Evolutionary conservation across 2,113 vertebrate species (phyloP).

Genomic region (Tetrao urogallus): DNA sequence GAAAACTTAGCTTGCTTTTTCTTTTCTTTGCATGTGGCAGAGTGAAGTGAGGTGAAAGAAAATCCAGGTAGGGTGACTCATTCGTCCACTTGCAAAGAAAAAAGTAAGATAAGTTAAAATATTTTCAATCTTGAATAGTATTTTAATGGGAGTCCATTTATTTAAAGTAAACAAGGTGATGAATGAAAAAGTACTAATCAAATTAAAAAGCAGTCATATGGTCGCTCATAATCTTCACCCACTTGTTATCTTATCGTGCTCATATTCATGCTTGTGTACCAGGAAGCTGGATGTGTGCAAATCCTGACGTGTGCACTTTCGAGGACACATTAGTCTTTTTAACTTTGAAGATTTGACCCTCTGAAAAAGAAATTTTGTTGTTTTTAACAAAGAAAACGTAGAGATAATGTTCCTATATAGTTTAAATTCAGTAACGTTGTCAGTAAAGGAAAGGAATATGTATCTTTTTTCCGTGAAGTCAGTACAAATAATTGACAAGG

Average conservation of each 20-base stretch:
- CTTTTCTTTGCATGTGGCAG: slow-evolving; percentile 54
- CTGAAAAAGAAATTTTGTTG: not conserved
- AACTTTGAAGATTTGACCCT: not conserved
- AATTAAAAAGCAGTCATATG: not conserved
- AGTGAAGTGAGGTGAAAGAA: slow-evolving; percentile 55
- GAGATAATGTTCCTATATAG: not conserved
- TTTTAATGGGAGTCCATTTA: slow-evolving; percentile 30
- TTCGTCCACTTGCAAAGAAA: slow-evolving; percentile 48
- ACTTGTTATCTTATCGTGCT: not conserved
- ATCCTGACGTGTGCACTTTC: not conserved
- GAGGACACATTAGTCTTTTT: not conserved
- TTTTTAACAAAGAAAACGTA: not conserved
- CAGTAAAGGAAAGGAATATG: not conserved
- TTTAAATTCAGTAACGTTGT: not conserved
- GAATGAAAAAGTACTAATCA: not conserved
- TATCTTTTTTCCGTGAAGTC: not conserved
- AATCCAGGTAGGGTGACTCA: slow-evolving; percentile 58
- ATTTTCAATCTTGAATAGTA: slow-evolving; percentile 10
- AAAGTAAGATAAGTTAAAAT: slow-evolving; percentile 51
- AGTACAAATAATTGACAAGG: not conserved
- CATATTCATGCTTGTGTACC: not conserved
- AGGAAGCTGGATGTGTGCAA: not conserved
- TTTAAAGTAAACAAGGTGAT: slow-evolving; percentile 26
- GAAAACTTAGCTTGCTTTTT: slow-evolving; percentile 57
- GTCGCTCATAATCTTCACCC: not conserved